phyloP scores from a whole-genome alignment of 2,888 invertebrate species.

The Xestia c-nigrum region DNA sequence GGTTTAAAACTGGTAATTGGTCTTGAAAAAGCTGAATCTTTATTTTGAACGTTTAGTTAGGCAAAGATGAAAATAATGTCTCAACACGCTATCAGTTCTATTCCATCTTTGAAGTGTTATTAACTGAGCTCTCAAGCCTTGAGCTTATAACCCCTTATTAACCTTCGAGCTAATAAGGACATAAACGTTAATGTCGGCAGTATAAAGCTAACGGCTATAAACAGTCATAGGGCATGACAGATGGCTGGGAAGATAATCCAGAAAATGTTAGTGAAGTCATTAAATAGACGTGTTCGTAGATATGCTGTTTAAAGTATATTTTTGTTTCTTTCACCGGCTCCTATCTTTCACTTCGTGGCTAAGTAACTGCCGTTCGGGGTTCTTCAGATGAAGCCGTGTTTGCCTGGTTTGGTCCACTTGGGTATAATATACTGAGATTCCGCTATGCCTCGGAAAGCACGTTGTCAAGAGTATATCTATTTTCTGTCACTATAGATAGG shows the following conservation, averaged over 20 bases:
- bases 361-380: background rate
- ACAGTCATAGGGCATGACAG: constrained; percentile 16
- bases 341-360: background rate
- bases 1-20: constrained; percentile 49
- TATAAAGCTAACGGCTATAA: constrained; percentile 34
- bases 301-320: no score
- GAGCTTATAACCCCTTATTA: constrained; percentile 30
- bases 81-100: background rate
- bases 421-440: background rate
- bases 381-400: background rate
- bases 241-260: constrained; percentile 22
- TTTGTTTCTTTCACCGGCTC: background rate
- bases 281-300: background rate
- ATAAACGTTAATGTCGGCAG: constrained; percentile 33
- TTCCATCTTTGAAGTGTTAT: constrained; percentile 19
- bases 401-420: background rate
- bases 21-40: constrained; percentile 16
- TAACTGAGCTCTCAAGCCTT: constrained; percentile 4
- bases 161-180: constrained; percentile 38
- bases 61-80: background rate
- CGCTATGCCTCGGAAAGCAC: background rate
- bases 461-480: background rate
- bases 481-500: background rate
- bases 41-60: constrained; percentile 2
- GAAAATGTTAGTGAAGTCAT: background rate